Conservation (phyloP, 2,797 vertebrate genomes). For the Centroberyx gerrardi region DNA sequence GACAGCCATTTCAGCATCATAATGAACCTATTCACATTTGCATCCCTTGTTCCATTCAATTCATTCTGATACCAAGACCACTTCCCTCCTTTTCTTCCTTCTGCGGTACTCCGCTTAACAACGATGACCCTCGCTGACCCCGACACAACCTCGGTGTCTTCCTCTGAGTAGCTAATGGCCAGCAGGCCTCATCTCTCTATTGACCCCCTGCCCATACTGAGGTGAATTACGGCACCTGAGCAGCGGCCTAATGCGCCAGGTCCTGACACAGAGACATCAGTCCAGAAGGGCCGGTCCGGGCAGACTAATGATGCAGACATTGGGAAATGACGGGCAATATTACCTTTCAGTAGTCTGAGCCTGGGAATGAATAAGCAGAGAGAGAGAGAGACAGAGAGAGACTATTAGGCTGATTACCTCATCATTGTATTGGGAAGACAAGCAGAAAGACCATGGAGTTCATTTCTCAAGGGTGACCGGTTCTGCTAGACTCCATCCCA, state of each 20-base stretch:
- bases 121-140: slow-evolving; percentile 71
- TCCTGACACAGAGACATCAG: slow-evolving; percentile 78
- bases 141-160: slow-evolving; percentile 73
- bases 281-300: slow-evolving; percentile 67
- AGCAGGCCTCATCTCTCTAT: slow-evolving; percentile 77
- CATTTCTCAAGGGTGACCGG: slow-evolving; percentile 74
- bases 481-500: slow-evolving; percentile 71
- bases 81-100: slow-evolving; percentile 24
- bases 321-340: slow-evolving; percentile 81
- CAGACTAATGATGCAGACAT: slow-evolving; percentile 80
- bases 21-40: slow-evolving; percentile 56
- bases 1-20: slow-evolving; percentile 39
- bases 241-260: slow-evolving; percentile 71
- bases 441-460: slow-evolving; percentile 70
- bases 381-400: slow-evolving; percentile 7
- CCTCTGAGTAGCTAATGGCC: slow-evolving; percentile 78
- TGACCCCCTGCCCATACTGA: slow-evolving; percentile 76
- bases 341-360: slow-evolving; percentile 56
- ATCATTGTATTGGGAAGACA: slow-evolving; percentile 74
- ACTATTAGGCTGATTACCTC: slow-evolving; percentile 77
- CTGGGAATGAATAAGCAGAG: slow-evolving; percentile 30
- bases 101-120: slow-evolving; percentile 63
- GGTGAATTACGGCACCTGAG: slow-evolving; percentile 83
- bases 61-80: slow-evolving; percentile 70
- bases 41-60: slow-evolving; percentile 59